Base-by-base conservation (phyloP, 2,797 vertebrate genomes). In the Ispidina picta region DNA sequence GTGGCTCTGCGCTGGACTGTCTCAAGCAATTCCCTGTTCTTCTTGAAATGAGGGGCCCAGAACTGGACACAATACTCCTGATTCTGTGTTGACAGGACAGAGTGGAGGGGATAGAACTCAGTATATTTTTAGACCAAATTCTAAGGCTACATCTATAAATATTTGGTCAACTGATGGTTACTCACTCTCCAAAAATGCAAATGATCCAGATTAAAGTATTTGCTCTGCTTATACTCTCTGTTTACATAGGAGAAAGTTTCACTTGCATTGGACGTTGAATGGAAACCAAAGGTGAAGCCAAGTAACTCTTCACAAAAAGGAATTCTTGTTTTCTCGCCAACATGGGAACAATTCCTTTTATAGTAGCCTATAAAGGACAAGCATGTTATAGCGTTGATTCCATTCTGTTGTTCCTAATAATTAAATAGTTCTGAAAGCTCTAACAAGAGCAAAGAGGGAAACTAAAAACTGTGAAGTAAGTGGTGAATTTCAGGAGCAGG, bases 291-390 rank as follows among this genome's bases (percentile, higher is more conserved):
- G 93, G 90, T 95, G 92, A 93, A 95, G 95, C 93, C 93, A 96
- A 96, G 69, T 82, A 81, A 80, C 75, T 94, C 93, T 76, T 92
- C 68, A 90, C 54, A 54, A 94, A 94, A 82, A 91, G 33, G 72
- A 90, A 94, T 95, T 95, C 94, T 94, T 96, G 93, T 71, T 92
- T 94, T 91, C 81, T 94, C 3, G 92, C 95, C 94, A 96, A 68
- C 58, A 14, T 74, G 79, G 88, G 86, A 96, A 91, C 92, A 93
- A 51, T 88, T 95, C 94, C 94, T 95, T 96, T 95, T 94, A 95
- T 93, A 94, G 92, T 66, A 95, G 83, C 64, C 89, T 84, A 49
- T 74, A 79, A 79, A 90, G 86, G 88, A 80, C 77, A 87, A 72
- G 44, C 55, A 15, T 1, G 5, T 89, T 89, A 80, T 56, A 90